Conservation (phyloP, 2,113 vertebrate genomes). For the Sinocyclocheilus grahami region DNA sequence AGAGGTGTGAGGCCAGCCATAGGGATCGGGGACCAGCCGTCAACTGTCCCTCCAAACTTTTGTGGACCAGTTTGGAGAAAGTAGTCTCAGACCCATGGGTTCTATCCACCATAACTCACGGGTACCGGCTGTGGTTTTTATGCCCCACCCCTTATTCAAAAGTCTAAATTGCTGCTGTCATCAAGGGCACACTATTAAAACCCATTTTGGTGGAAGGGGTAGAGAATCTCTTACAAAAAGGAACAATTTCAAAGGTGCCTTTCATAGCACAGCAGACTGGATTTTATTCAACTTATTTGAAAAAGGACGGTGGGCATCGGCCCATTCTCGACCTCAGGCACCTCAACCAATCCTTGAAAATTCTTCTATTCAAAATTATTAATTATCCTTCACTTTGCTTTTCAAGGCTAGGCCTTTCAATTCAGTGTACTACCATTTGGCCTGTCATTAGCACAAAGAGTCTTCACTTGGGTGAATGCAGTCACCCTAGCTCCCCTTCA, state of each 20-base stretch:
- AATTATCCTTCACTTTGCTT: neutral
- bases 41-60: no score
- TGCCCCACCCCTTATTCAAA: no score
- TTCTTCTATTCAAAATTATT: neutral
- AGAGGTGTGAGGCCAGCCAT: neutral
- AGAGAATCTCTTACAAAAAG: neutral
- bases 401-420: neutral
- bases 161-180: no score
- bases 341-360: constrained; percentile 3
- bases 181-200: no score
- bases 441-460: neutral
- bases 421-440: neutral
- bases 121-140: no score
- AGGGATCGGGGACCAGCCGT: neutral
- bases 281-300: constrained; percentile 15
- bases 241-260: neutral
- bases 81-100: no score
- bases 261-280: neutral
- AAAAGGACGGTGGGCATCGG: neutral
- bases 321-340: neutral
- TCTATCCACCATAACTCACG: no score
- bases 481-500: neutral
- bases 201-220: no score
- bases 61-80: no score
- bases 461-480: neutral